A percentile compares a stretch with the other conserved stretches of the same genome.
phyloP scores from a whole-genome alignment of 2,797 vertebrate species.

The Cryptoblepharus egeriae region DNA sequence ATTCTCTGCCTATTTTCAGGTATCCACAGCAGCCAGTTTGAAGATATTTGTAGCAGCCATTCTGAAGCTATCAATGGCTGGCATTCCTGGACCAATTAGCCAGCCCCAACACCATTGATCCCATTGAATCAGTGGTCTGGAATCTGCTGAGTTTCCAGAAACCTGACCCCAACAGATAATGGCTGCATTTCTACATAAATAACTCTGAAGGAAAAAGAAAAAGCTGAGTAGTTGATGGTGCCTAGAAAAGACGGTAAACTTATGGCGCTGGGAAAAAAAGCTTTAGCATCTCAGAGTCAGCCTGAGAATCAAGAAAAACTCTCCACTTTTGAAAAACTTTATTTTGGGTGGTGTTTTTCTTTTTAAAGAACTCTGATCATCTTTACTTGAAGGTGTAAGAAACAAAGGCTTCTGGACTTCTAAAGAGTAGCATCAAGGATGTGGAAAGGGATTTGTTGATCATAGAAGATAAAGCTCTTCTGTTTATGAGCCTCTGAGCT shows the following conservation, averaged over 20 bases:
- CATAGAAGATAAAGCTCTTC: slow-evolving; percentile 46
- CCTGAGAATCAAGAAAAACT: slow-evolving; percentile 51
- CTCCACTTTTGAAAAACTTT: slow-evolving; percentile 41
- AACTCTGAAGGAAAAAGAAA: slow-evolving; percentile 44
- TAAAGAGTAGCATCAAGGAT: slow-evolving; percentile 65
- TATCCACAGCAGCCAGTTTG: no score
- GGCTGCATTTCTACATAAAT: slow-evolving; percentile 6
- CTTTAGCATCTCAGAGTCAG: slow-evolving; percentile 60
- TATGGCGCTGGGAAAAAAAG: slow-evolving; percentile 32
- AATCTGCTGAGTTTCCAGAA: no score
- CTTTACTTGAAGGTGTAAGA: slow-evolving; percentile 50
- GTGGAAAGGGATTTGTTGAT: slow-evolving; percentile 51
- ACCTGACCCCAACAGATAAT: no score
- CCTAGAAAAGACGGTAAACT: slow-evolving; percentile 49
- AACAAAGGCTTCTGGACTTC: slow-evolving; percentile 44
- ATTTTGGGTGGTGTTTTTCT: not conserved
- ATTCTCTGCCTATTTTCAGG: no score
- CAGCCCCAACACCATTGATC: no score
- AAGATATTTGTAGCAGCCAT: no score
- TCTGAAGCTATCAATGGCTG: no score
- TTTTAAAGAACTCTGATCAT: slow-evolving; percentile 54
- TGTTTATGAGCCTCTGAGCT: slow-evolving; percentile 50
- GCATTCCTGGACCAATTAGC: no score
- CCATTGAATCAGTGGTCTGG: no score
- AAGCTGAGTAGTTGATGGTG: slow-evolving; percentile 27